Evolutionary conservation across 2,888 invertebrate genomes (phyloP).

Genomic region (Parapristionchus giblindavisi): DNA sequence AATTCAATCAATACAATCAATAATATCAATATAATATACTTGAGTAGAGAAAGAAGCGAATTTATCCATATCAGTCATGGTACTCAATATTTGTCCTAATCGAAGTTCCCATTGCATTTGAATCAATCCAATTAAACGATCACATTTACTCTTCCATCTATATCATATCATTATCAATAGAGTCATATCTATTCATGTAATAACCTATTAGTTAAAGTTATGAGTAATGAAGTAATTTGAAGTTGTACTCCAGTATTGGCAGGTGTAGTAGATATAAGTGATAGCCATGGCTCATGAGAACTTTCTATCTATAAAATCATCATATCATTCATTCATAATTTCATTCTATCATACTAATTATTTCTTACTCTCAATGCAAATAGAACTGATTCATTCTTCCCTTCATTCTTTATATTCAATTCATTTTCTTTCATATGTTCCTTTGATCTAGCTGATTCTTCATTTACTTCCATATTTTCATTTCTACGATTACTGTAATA

Average conservation of each 20-base stretch:
- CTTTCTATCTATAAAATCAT: slow-evolving; percentile 12
- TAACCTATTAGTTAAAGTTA: background rate
- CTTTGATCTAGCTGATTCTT: background rate
- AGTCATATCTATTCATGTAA: no score
- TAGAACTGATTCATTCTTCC: slow-evolving; percentile 1
- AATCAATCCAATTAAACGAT: slow-evolving; percentile 27
- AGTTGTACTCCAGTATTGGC: slow-evolving; percentile 94
- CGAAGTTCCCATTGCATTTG: background rate
- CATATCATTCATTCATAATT: background rate
- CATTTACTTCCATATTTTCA: background rate
- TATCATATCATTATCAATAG: no score
- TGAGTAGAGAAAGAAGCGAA: slow-evolving; percentile 95
- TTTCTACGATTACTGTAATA: background rate
- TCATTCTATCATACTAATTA: no score
- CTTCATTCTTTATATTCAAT: background rate
- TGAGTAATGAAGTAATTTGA: slow-evolving; percentile 90
- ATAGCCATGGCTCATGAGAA: slow-evolving; percentile 78
- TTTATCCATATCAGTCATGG: slow-evolving; percentile 86
- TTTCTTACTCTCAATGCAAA: slow-evolving; percentile 21
- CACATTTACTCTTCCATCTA: slow-evolving; percentile 18
- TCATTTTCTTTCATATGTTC: background rate
- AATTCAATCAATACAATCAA: background rate
- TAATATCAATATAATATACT: slow-evolving; percentile 8
- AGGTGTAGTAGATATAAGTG: slow-evolving; percentile 96
- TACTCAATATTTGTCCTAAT: slow-evolving; percentile 17